These are phyloP conservation scores for Protobothrops mucrosquamatus DNA, from an alignment of 2,113 vertebrate genomes.

Conservation along the genomic window DNA sequence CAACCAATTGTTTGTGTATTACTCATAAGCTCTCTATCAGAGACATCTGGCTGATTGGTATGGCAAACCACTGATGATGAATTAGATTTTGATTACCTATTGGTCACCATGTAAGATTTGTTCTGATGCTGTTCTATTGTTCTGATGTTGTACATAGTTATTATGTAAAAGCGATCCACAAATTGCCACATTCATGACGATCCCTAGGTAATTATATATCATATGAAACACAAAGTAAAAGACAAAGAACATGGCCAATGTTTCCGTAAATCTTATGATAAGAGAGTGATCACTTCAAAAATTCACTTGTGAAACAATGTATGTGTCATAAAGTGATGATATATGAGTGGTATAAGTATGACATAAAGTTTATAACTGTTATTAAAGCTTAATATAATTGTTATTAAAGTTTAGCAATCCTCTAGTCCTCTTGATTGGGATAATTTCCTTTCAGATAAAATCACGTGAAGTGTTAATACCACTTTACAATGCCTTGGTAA, in stretches of 20 bases:
- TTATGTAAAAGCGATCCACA: not conserved
- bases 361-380: not conserved
- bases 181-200: not conserved
- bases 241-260: not conserved
- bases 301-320: not conserved
- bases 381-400: not conserved
- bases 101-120: not conserved
- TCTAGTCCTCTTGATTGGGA: too few relatives aligned
- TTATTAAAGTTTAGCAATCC: not conserved
- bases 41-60: not conserved
- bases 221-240: not conserved
- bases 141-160: not conserved
- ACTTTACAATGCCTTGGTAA: too few relatives aligned
- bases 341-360: not conserved
- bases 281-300: not conserved
- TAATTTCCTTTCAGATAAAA: not conserved
- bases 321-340: not conserved
- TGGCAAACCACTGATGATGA: not conserved
- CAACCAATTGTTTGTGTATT: not conserved
- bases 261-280: not conserved
- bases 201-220: not conserved
- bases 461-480: too few relatives aligned
- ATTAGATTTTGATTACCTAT: not conserved
- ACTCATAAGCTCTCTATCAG: not conserved
- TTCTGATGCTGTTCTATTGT: not conserved